Evolutionary conservation across 2,888 invertebrate species (phyloP), one percentile per base, ranked within the genome.

Genomic region (Pogonocherus hispidulus): DNA sequence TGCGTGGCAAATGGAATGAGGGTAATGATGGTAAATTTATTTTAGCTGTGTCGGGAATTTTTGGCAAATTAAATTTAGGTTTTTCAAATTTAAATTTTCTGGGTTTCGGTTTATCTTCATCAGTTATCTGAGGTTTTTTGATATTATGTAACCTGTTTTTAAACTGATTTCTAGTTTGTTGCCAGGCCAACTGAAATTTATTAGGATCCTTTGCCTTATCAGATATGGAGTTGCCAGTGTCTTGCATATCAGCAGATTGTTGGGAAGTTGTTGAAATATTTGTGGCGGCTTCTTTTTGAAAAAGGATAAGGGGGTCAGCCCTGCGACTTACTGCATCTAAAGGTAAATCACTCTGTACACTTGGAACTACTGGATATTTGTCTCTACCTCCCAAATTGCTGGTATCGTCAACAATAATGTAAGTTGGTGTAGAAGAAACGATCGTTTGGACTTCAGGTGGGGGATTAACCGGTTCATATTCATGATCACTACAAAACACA

Each of bases 381-480:
- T 41, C n/a, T n/a, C n/a, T n/a, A 41, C n/a, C 1, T 14, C 14
- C n/a, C 5, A 41, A 14, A 41, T 23, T 18, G 11, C 14, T 22
- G 4, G 20, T 62, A 1, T 35, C 35, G 37, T 62, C 20, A 14
- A 51, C 16, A 18, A 14, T 14, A 3, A 16, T 62, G 5, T 20
- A n/a, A 49, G 75, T 73, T 23, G 70, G 72, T 46, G 63, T 71
- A 8, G 70, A 44, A 55, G 71, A 14, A 27, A 59, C 64, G 46
- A 69, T 35, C 35, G 72, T 69, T 27, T 65, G 86, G 72, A 86
- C 86, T 63, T 88, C 87, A 71, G 87, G 87, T 73, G 92, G 92
- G 79, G 92, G 91, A 83, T 92, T 93, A 85, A 96, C 92, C 78
- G 94, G 94, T 88, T 96, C 96, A 88, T 96, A 96, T 87, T 95